Conservation (phyloP, 2,797 vertebrate genomes). For the Microhierax caerulescens region DNA sequence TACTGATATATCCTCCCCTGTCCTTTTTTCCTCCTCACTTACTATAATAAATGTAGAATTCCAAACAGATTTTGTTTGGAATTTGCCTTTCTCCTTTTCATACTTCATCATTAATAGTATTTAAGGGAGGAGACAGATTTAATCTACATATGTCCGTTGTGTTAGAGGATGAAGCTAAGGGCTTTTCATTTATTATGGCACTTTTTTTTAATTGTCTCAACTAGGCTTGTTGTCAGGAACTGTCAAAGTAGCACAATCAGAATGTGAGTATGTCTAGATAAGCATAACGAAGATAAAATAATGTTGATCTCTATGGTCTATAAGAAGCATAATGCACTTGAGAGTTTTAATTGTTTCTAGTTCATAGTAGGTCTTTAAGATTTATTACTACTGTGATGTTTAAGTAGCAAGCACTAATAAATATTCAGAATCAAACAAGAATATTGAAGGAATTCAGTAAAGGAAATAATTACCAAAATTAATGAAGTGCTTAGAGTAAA, state of each 20-base stretch:
- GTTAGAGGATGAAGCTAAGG: neutral
- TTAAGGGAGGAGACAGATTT: neutral
- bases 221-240: neutral
- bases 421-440: neutral
- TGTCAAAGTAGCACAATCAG: neutral
- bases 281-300: neutral
- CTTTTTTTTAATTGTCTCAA: neutral
- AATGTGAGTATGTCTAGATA: neutral
- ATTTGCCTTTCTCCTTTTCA: conserved; percentile 7
- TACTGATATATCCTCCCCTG: neutral
- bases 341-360: neutral
- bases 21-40: neutral
- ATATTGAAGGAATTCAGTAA: neutral
- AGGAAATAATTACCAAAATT: conserved; percentile 33
- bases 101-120: neutral
- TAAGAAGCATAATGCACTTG: neutral
- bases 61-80: neutral
- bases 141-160: neutral
- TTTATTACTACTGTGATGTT: neutral
- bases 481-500: conserved; percentile 7
- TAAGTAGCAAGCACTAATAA: neutral
- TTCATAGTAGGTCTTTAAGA: neutral
- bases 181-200: neutral
- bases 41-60: neutral
- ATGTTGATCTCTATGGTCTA: neutral